Percentiles rank a stretch among this genome's conserved stretches.
These are phyloP conservation scores for Lepus europaeus DNA, from an alignment of 2,113 vertebrate species.

Conservation along the genomic window DNA sequence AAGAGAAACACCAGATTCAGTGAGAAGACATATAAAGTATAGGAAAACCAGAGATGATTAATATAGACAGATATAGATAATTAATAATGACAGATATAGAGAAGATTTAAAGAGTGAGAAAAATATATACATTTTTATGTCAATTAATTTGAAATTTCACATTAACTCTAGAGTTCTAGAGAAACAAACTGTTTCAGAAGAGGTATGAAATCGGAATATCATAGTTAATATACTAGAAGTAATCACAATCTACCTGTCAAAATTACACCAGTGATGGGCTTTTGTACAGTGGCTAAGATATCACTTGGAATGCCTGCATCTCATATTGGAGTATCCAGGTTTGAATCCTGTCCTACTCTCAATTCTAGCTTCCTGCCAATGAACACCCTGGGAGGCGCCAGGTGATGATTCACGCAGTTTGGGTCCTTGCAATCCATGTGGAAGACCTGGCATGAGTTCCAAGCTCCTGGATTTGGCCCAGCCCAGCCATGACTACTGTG, in stretches of 20 bases:
- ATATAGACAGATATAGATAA: background rate
- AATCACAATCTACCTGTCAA: background rate
- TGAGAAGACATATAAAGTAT: background rate
- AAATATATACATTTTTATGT: background rate
- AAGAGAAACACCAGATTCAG: background rate
- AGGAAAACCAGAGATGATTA: background rate
- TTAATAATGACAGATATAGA: background rate
- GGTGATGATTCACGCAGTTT: too few species aligned
- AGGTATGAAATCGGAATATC: background rate
- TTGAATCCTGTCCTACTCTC: too few species aligned
- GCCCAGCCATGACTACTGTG: too few species aligned
- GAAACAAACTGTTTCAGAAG: background rate
- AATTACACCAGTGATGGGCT: background rate
- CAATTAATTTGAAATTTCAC: background rate
- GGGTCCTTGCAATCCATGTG: too few species aligned
- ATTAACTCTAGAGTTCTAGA: background rate
- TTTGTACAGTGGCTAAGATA: too few species aligned
- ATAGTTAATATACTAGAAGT: background rate
- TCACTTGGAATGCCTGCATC: too few species aligned
- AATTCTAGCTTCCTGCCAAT: too few species aligned
- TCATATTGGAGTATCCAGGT: too few species aligned
- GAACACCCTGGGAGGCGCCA: too few species aligned
- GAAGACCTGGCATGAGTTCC: too few species aligned
- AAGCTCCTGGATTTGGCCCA: too few species aligned
- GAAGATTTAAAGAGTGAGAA: background rate